Base-by-base conservation (phyloP, 2,113 vertebrate genomes). In the Rhea americana region DNA sequence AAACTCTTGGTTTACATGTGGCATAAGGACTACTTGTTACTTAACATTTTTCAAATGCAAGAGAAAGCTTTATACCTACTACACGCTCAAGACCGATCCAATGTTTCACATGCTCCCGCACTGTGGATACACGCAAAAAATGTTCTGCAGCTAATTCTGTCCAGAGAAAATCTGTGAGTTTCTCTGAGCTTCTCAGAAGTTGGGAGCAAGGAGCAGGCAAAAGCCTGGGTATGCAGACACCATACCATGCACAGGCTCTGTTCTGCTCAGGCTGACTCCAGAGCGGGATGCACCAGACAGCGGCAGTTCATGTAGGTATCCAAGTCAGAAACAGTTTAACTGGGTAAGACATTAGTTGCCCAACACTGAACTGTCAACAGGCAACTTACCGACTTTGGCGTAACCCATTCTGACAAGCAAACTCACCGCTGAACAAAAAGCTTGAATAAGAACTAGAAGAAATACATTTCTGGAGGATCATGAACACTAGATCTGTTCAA, bases 251-350 rank as follows among this genome's bases (percentile, higher is more conserved):
- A 39, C 4, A 2, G n/a, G 58, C 58, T 76, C 48, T 58, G 48
- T 19, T 61, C 39, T 32, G 43, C n/a, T 20, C 62, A 61, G 35
- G 35, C 39, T 39, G 37, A 35, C 32, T 73, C 56, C 70, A 2
- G 1, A 5, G 72, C 0, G 0, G 55, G 72, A 82, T 65, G 45
- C 59, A 61, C 39, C 32, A 22, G 22, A 14, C 0, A 6, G 28
- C 53, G 37, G 28, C 45, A 74, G 35, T 3, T 22, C 53, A 20
- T 32, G 50, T 22, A 55, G 0, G 2, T 20, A 53, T 9, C 45
- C 1, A 9, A 77, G 61, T 72, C 9, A 80, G 76, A 37, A n/a
- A 76, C 41, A 68, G 50, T 4, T 35, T 25, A 14, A 25, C 8
- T 14, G n/a, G n/a, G 26, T 30, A 59, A 80, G 39, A 32, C 1